A percentile compares a stretch with the other conserved stretches of the same genome.
phyloP scores from a whole-genome alignment of 2,888 invertebrate species.

The Notodonta ziczac region DNA sequence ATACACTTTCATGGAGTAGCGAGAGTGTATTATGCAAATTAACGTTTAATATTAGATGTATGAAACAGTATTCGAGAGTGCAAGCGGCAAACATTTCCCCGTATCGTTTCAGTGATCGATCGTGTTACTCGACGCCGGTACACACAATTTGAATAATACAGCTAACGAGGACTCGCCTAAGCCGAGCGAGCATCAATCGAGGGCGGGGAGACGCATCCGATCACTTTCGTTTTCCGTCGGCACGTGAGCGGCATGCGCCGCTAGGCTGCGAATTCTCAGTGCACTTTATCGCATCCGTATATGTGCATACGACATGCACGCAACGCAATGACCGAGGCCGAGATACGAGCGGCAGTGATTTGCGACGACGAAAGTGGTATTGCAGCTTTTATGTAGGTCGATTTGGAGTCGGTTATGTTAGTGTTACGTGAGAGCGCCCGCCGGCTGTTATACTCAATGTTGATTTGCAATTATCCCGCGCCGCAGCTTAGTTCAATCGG shows the following conservation, averaged over 20 bases:
- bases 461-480: conserved; percentile 38
- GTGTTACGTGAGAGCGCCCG: conserved; percentile 68
- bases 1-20: conserved; percentile 9
- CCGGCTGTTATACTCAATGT: conserved; percentile 40
- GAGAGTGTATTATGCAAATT: conserved; percentile 42
- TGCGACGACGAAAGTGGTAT: conserved; percentile 84
- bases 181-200: conserved; percentile 74
- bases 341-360: conserved; percentile 79
- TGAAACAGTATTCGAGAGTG: conserved; percentile 58
- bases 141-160: conserved; percentile 78
- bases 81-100: conserved; percentile 51
- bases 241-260: conserved; percentile 79
- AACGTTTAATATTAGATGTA: conserved; percentile 47
- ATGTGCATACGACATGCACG: conserved; percentile 81
- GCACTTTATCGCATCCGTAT: conserved; percentile 81
- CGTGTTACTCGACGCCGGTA: conserved; percentile 42
- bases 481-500: neutral
- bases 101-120: conserved; percentile 62
- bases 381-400: conserved; percentile 82
- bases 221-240: conserved; percentile 79
- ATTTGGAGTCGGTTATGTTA: conserved; percentile 73
- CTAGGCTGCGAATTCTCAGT: conserved; percentile 78
- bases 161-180: conserved; percentile 74
- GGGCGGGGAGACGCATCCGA: conserved; percentile 76
- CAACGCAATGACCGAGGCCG: conserved; percentile 83